Base-by-base conservation (phyloP, 2,888 invertebrate species). In the Andrena bucephala region DNA sequence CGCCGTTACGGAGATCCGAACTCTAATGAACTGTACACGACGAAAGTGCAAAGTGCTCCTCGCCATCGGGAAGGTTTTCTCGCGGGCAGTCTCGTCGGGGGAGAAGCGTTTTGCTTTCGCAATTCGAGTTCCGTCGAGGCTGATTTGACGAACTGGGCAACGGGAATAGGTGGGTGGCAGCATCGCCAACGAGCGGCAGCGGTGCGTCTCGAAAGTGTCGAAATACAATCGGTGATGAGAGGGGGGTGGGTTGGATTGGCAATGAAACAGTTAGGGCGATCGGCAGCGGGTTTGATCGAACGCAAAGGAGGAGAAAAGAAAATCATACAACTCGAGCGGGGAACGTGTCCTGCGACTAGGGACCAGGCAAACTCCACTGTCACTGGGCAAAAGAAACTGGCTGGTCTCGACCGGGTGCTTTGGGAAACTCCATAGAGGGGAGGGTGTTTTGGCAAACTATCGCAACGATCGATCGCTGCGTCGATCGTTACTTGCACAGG, bases 111-210 rank as follows among this genome's bases (percentile, higher is more conserved):
- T 73, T 70, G 73, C 79, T 71, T 79, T 73, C 77, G 84, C 83
- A 85, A 79, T 73, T 77, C 71, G 77, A 68, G 59, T 75, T 65
- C 77, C 83, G 66, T 76, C 83, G 80, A 42, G 42, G 77, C 73
- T 80, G 59, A 77, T 8, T 57, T 24, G 10, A 67, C 66, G 65
- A 67, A 66, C 36, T 16, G 78, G 78, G 42, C 10, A 66, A 57
- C 20, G 42, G 80, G 48, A 42, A 62, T 65, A 42, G 36, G 36
- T 48, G 29, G 63, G 29, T 2, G 66, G 29, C 33, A 29, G 66
- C 65, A 75, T 85, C 86, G 83, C 87, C 87, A 73, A 87, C 86
- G 86, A 85, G 86, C 63, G 85, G 75, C 67, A 63, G 81, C 81
- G 63, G 72, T 73, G 82, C 87, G 77, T 79, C 74, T 78, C 83